Conservation (phyloP, 2,797 vertebrate species). For the Bryconaethiops microstoma region DNA sequence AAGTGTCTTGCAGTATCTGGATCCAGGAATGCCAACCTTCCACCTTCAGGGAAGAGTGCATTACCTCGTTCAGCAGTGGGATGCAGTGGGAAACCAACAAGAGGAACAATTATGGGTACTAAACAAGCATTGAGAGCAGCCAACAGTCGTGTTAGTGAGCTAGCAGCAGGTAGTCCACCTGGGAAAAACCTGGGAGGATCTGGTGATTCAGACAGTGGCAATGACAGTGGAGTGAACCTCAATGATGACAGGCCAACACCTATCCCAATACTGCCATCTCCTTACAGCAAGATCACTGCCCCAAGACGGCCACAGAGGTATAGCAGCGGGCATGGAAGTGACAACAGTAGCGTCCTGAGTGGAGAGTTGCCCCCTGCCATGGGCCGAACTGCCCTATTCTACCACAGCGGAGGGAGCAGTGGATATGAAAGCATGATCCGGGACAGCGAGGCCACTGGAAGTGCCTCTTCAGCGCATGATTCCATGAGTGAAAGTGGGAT, state of each 20-base stretch:
- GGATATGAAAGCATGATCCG: conserved; percentile 98
- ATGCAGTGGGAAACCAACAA: conserved; percentile 78
- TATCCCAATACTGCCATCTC: conserved; percentile 86
- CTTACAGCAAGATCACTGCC: conserved; percentile 97
- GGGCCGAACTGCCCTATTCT: conserved; percentile 95
- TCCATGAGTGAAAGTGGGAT: conserved; percentile 96
- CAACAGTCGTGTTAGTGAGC: conserved; percentile 92
- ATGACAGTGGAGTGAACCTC: conserved; percentile 90
- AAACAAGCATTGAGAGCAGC: conserved; percentile 95
- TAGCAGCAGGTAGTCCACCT: conserved; percentile 79
- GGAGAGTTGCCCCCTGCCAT: conserved; percentile 95
- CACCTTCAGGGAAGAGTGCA: conserved; percentile 78
- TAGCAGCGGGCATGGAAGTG: conserved; percentile 96
- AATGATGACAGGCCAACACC: conserved; percentile 73
- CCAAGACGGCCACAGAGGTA: conserved; percentile 93
- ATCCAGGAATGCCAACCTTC: conserved; percentile 80
- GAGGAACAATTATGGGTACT: conserved; percentile 96
- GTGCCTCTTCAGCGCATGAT: conserved; percentile 94
- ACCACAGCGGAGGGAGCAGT: conserved; percentile 95
- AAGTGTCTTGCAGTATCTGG: conserved; percentile 81
- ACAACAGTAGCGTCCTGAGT: conserved; percentile 96
- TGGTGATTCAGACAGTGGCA: conserved; percentile 90
- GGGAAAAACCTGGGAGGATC: conserved; percentile 84
- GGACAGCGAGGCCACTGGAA: conserved; percentile 97
- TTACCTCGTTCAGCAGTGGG: conserved; percentile 75